Conservation (phyloP, 2,888 invertebrate species). For the Phasia obesa region DNA sequence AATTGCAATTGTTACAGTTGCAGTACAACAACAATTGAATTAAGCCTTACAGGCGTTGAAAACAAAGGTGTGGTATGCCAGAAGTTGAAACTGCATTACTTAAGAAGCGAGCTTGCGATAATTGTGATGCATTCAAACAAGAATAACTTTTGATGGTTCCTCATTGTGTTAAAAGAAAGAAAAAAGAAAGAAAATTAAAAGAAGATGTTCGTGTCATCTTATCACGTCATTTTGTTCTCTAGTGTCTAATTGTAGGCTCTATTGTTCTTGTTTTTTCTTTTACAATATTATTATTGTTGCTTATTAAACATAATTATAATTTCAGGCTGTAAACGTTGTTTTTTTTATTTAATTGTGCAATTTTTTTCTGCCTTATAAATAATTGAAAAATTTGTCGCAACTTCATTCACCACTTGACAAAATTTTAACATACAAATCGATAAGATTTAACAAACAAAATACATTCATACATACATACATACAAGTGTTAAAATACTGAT, state of each 20-base stretch:
- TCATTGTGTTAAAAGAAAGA: not conserved
- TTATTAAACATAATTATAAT: conserved; percentile 28
- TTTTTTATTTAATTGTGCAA: not conserved
- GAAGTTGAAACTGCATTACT: conserved; percentile 65
- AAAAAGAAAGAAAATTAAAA: conserved; percentile 40
- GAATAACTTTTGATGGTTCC: conserved; percentile 49
- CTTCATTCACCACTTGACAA: conserved; percentile 3
- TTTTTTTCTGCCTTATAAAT: no score
- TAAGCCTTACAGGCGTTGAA: conserved; percentile 52
- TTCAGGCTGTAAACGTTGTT: not conserved
- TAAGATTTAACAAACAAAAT: conserved; percentile 28
- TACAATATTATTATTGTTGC: conserved; percentile 10
- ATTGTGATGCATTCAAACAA: conserved; percentile 54
- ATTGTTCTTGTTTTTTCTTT: conserved; percentile 14
- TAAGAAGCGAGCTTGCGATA: conserved; percentile 48
- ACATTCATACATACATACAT: no score
- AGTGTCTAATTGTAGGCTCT: conserved; percentile 35
- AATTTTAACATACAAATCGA: conserved; percentile 30
- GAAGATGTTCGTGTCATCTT: conserved; percentile 72
- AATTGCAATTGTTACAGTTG: conserved; percentile 65
- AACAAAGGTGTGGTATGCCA: conserved; percentile 44
- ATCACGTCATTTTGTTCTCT: conserved; percentile 42
- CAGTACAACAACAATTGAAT: conserved; percentile 44
- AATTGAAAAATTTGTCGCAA: conserved; percentile 10
- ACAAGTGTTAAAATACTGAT: no score